These are phyloP conservation scores for Xanthia icteritia DNA, from an alignment of 2,888 invertebrate genomes.

Conservation along the genomic window DNA sequence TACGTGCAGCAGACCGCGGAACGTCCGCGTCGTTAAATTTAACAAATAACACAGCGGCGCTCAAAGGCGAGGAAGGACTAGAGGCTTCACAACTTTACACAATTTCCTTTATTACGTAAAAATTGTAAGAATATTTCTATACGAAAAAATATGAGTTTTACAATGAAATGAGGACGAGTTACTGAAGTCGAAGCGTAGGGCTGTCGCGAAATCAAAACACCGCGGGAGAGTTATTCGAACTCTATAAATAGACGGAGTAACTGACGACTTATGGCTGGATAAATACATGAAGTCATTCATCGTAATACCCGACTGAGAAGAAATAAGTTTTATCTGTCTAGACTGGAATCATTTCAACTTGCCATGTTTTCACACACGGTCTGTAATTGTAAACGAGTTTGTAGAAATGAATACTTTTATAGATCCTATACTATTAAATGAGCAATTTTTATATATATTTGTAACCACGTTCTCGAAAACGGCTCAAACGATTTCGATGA, in stretches of 20 bases:
- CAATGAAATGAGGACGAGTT: conserved; percentile 47
- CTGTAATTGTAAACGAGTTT: conserved; percentile 23
- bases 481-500: too few relatives aligned
- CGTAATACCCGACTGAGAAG: conserved; percentile 66
- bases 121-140: conserved; percentile 42
- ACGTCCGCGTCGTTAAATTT: conserved; percentile 37
- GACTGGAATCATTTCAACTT: conserved; percentile 49
- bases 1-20: conserved; percentile 24
- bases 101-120: conserved; percentile 42
- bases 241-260: conserved; percentile 77
- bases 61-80: conserved; percentile 31
- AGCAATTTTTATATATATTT: too few relatives aligned
- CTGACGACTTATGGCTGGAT: conserved; percentile 66
- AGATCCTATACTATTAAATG: too few relatives aligned
- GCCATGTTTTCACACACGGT: conserved; percentile 27
- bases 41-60: conserved; percentile 33
- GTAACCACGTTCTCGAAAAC: too few relatives aligned
- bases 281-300: conserved; percentile 76
- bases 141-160: conserved; percentile 38
- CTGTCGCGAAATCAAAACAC: conserved; percentile 82
- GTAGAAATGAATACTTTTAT: conserved; percentile 14
- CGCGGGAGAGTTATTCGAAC: conserved; percentile 79
- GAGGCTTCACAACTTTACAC: conserved; percentile 39
- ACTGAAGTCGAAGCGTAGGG: conserved; percentile 41
- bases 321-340: conserved; percentile 60